Base-by-base conservation (phyloP, 1,140 invertebrate genomes). In the Ooceraea biroi region DNA sequence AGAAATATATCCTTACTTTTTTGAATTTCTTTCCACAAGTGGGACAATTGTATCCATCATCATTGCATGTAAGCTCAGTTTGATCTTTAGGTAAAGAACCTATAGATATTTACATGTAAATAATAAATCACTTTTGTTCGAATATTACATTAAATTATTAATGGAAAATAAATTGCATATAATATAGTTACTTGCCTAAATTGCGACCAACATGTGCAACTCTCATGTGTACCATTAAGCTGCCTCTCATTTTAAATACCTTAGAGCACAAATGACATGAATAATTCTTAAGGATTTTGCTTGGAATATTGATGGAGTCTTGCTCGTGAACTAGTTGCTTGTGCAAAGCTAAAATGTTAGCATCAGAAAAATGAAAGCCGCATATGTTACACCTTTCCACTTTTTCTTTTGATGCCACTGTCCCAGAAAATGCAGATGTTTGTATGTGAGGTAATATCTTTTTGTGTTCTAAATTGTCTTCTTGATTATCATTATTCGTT, bases 161-260 rank as follows among this genome's bases (percentile, higher is more conserved):
- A 36, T 36, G 7, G 7, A 36, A 55, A 72, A 46, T 61, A 63
- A 22, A 68, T 25, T 27, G 19, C 10, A 72, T 36, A 44, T 83
- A 48, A 30, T 19, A 50, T 3, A 7, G 69, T 60, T 65, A 86
- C 82, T 90, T 89, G 92, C 92, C 91, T 71, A 88, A 85, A 91
- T 92, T 93, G 50, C 91, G 94, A 41, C 95, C 95, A 86, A 95
- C 95, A 93, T 98, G 97, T 0, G 97, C 96, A 25, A 98, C 97
- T 92, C 97, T 95, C 89, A 97, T 95, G 94, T 98, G 97, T 1
- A 98, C 96, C 95, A 97, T 97, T 0, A 98, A 91, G 82, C 97
- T 97, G 5, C 97, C 97, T 87, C 96, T 95, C 96, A 97, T 97
- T 92, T 97, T 97, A 89, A 97, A 98, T 61, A 96, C 95, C 92